Percentiles rank a stretch among this genome's conserved stretches.
These are phyloP conservation scores for Plectropomus leopardus DNA, from an alignment of 2,113 vertebrate species.

Conservation along the genomic window DNA sequence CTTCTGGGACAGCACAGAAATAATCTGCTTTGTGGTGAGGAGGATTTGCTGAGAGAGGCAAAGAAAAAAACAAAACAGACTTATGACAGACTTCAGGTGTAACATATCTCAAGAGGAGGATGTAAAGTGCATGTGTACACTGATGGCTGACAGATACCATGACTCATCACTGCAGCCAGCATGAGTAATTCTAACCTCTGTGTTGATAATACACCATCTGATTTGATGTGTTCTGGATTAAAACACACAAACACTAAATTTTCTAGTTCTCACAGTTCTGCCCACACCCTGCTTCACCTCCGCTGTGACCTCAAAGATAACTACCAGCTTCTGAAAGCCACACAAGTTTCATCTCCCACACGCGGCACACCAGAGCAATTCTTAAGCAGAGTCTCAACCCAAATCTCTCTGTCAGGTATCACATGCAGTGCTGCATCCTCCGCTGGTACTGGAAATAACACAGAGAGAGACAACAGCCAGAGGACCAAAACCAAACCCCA, in stretches of 20 bases:
- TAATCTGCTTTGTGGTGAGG: background rate
- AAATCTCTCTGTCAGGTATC: background rate
- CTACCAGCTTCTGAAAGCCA: constrained; percentile 78
- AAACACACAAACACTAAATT: background rate
- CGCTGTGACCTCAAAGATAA: constrained; percentile 34
- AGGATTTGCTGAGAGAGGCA: background rate
- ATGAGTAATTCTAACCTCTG: background rate
- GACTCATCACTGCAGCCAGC: constrained; percentile 11
- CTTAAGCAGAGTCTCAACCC: constrained; percentile 44
- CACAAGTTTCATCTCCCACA: constrained; percentile 89
- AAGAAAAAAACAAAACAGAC: background rate
- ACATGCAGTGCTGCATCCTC: constrained; percentile 1
- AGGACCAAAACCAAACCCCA: constrained; percentile 37
- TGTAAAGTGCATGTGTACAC: constrained; percentile 6
- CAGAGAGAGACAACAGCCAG: constrained; percentile 20
- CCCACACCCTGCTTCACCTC: constrained; percentile 36
- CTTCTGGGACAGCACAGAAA: background rate
- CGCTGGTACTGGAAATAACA: constrained; percentile 31
- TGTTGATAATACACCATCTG: background rate
- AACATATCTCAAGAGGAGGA: background rate
- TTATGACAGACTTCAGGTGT: background rate
- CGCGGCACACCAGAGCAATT: constrained; percentile 86
- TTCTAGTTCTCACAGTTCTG: constrained; percentile 34
- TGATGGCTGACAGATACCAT: constrained; percentile 2
- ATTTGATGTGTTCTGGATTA: constrained; percentile 4